phyloP scores from a whole-genome alignment of 2,113 vertebrate genomes.

The Emydocephalus ijimae region DNA sequence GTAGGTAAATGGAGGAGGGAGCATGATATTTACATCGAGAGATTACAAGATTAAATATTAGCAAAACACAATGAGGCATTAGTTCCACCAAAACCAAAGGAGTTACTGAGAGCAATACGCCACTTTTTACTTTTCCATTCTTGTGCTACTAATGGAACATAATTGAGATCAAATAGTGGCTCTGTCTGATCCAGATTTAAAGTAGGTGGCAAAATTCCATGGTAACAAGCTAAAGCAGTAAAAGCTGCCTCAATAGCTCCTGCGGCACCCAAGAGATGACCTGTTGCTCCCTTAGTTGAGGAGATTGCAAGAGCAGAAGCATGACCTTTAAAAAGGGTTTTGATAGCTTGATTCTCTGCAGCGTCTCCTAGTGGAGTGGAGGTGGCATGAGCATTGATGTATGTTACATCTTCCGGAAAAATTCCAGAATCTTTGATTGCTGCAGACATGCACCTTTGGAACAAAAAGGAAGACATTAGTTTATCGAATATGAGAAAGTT shows the following conservation, averaged over 20 bases:
- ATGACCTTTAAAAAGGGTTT: conserved; percentile 81
- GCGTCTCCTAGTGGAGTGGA: conserved; percentile 93
- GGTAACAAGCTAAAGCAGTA: conserved; percentile 86
- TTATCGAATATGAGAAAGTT: background rate
- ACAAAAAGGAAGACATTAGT: background rate
- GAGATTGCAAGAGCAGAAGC: conserved; percentile 77
- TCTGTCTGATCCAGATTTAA: conserved; percentile 88
- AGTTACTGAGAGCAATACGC: conserved; percentile 87
- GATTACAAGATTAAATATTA: conserved; percentile 60
- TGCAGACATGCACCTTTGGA: conserved; percentile 87
- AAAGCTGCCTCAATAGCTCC: conserved; percentile 91
- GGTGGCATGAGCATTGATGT: conserved; percentile 94
- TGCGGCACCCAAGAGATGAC: conserved; percentile 91
- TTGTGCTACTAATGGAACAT: conserved; percentile 83
- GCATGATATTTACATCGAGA: background rate
- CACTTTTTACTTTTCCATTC: conserved; percentile 75
- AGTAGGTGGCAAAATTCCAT: conserved; percentile 86
- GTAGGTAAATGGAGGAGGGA: background rate
- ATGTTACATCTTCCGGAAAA: conserved; percentile 77
- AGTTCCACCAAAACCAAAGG: conserved; percentile 95
- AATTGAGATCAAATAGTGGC: conserved; percentile 89
- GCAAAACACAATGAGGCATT: conserved; percentile 91
- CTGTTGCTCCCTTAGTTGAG: conserved; percentile 94
- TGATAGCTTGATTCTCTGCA: conserved; percentile 90
- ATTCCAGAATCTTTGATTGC: conserved; percentile 83